Evolutionary conservation across 1,140 invertebrate species (phyloP).

Genomic region (Achroia grisella): DNA sequence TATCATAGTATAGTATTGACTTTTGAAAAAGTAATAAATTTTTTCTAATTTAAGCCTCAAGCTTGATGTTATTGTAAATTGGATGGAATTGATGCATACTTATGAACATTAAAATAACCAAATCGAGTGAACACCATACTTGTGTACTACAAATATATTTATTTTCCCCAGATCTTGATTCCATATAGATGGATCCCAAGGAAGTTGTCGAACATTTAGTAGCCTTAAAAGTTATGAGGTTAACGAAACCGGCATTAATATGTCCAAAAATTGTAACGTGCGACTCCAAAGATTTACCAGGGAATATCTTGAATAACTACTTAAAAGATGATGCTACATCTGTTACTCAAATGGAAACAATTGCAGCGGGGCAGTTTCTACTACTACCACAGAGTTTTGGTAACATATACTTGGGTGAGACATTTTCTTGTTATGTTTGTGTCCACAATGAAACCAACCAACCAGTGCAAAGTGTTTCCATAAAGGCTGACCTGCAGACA

Average conservation of each 20-base stretch:
- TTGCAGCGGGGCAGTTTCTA: conserved; percentile 91
- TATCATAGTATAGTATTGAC: no score
- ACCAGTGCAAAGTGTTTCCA: conserved; percentile 84
- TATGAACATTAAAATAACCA: no score
- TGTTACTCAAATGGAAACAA: conserved; percentile 85
- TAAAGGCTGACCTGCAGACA: conserved; percentile 95
- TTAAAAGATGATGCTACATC: conserved; percentile 85
- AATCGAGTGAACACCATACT: no score
- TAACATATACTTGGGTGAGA: conserved; percentile 90
- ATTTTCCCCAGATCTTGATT: neutral
- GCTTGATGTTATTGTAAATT: no score
- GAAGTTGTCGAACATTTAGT: conserved; percentile 67
- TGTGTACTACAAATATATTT: no score
- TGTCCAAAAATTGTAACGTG: conserved; percentile 85
- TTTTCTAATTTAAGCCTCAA: no score
- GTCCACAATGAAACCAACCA: conserved; percentile 95
- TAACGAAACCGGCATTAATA: conserved; percentile 90
- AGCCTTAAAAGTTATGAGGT: conserved; percentile 88
- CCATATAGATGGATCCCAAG: conserved; percentile 58
- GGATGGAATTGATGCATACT: no score
- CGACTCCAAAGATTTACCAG: conserved; percentile 89
- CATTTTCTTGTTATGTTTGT: conserved; percentile 97
- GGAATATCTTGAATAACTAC: conserved; percentile 84
- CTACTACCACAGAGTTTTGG: conserved; percentile 97
- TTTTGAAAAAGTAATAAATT: no score